phyloP scores from a whole-genome alignment of 2,888 invertebrate species.

The Drosophila mercatorum region DNA sequence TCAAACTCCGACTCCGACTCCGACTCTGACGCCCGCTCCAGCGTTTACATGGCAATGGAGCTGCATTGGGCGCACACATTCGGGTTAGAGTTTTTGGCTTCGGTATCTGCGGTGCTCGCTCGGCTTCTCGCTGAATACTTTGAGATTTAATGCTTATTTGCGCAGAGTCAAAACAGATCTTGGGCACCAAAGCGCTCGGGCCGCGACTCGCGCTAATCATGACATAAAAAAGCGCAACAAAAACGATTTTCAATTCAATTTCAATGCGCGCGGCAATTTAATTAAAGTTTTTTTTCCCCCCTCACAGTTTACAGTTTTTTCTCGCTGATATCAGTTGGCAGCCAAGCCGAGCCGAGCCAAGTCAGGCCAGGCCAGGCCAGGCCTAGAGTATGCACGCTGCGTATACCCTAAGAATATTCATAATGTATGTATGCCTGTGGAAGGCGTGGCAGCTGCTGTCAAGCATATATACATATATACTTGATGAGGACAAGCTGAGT shows the following conservation, averaged over 20 bases:
- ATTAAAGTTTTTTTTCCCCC: conserved; percentile 55
- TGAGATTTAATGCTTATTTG: conserved; percentile 82
- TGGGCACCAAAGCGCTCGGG: conserved; percentile 28
- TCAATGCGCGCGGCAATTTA: conserved; percentile 73
- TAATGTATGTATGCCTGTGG: neutral
- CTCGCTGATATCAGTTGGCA: conserved; percentile 7
- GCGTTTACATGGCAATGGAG: neutral
- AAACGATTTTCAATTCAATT: conserved; percentile 80
- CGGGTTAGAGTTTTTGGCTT: conserved; percentile 26
- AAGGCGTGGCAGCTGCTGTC: no score
- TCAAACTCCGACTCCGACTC: conserved; percentile 5
- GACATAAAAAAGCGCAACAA: conserved; percentile 81
- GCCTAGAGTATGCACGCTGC: conserved; percentile 13
- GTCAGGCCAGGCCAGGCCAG: neutral
- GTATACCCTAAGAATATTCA: neutral
- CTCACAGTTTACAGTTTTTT: neutral
- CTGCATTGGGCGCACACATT: neutral
- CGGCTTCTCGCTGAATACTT: conserved; percentile 44
- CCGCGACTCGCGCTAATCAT: conserved; percentile 67
- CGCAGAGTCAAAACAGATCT: conserved; percentile 80
- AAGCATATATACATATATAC: no score
- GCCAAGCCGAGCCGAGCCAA: neutral
- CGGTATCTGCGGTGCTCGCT: conserved; percentile 15
- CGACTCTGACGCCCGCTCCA: conserved; percentile 4
- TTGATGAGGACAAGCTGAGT: no score